Evolutionary conservation across 2,113 vertebrate genomes (phyloP).

Genomic region (Alligator mississippiensis): DNA sequence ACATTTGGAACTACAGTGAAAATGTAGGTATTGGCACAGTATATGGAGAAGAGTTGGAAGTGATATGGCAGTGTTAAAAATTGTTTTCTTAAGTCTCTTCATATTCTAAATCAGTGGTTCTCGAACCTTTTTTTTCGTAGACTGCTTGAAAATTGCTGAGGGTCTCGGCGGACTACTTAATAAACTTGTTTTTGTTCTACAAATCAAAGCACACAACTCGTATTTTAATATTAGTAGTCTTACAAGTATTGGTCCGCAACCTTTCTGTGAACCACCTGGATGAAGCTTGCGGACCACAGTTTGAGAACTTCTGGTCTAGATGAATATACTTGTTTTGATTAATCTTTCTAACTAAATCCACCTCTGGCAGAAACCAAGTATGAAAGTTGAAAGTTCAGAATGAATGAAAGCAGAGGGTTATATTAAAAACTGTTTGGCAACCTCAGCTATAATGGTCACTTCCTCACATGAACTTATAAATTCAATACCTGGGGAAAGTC

Average conservation of each 20-base stretch:
- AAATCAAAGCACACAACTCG: too few relatives aligned
- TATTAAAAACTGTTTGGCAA: background rate
- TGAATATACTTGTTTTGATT: background rate
- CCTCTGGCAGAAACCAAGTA: background rate
- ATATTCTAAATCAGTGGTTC: background rate
- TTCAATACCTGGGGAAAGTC: background rate
- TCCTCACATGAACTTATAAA: background rate
- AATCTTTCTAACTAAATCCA: background rate
- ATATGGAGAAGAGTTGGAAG: background rate
- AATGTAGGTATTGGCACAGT: background rate
- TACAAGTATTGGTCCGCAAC: too few relatives aligned
- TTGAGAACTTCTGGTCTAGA: background rate
- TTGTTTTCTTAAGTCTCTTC: background rate
- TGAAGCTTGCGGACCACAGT: too few relatives aligned
- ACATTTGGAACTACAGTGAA: background rate
- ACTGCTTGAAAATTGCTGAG: too few relatives aligned
- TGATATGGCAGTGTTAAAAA: background rate
- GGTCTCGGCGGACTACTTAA: too few relatives aligned
- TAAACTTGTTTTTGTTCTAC: too few relatives aligned
- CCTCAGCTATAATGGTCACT: background rate
- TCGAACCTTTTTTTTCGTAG: too few relatives aligned
- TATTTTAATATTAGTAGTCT: too few relatives aligned
- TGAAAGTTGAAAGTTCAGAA: background rate
- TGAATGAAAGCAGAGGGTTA: background rate
- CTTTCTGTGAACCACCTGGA: too few relatives aligned